Conservation (phyloP, 2,797 vertebrate species). For the Orientallactaga sibirica region DNA sequence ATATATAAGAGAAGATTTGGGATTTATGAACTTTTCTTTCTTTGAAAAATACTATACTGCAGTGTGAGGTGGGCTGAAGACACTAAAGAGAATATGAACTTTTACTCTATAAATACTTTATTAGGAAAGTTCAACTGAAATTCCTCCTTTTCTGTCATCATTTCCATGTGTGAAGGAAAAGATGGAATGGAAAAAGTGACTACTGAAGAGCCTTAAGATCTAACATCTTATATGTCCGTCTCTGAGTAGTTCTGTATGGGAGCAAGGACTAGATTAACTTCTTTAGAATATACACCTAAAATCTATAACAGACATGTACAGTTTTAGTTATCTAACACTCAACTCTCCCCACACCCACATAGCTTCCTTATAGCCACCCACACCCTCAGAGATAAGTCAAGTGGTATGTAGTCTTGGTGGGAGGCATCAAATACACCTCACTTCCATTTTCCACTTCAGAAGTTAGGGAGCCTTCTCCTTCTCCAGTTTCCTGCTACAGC, state of each 20-base stretch:
- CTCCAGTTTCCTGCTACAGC: neutral
- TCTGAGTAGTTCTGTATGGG: neutral
- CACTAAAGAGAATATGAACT: neutral
- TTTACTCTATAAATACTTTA: neutral
- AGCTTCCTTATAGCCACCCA: neutral
- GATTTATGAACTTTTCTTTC: neutral
- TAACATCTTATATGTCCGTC: neutral
- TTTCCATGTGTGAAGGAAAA: neutral
- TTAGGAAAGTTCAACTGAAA: neutral
- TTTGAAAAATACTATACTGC: neutral
- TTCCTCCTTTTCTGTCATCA: constrained; percentile 28
- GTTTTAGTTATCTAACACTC: neutral
- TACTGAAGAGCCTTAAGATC: neutral
- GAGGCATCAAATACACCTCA: neutral
- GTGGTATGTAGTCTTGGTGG: neutral
- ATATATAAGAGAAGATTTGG: neutral
- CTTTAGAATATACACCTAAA: neutral
- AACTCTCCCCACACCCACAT: neutral
- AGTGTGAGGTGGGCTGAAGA: neutral
- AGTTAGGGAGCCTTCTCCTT: neutral
- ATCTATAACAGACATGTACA: neutral
- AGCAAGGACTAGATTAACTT: neutral
- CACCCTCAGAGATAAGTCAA: neutral
- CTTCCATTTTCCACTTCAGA: neutral
- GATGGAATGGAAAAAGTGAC: neutral